Percentiles rank a stretch among this genome's conserved stretches.
These are phyloP conservation scores for Aplidium turbinatum DNA, from an alignment of 23 tunicate genomes.

Conservation along the genomic window DNA sequence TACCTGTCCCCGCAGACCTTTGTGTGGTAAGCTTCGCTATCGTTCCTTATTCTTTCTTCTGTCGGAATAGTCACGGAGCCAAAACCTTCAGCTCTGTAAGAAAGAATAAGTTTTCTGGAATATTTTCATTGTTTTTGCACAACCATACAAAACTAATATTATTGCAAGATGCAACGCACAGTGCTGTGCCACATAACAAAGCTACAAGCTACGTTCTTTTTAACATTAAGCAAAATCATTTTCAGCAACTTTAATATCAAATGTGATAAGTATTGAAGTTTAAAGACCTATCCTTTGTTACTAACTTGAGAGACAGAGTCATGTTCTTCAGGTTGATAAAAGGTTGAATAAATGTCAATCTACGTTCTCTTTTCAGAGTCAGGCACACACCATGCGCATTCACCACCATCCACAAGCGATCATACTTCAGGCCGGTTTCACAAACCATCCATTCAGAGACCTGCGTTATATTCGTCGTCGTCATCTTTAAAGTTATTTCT, in stretches of 20 bases:
- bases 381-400: conserved; percentile 52
- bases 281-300: background rate
- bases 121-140: background rate
- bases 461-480: conserved; percentile 7
- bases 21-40: conserved; percentile 1
- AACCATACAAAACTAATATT: no score
- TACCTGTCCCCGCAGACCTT: conserved; percentile 79
- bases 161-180: no score
- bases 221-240: no score
- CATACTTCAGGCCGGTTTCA: conserved; percentile 64
- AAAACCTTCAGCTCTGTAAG: conserved; percentile 32
- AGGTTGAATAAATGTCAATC: conserved; percentile 49
- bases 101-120: background rate
- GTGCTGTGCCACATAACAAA: no score
- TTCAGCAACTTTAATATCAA: no score
- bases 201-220: no score
- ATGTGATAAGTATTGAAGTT: no score
- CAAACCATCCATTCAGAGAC: conserved; percentile 49
- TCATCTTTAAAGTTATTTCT: no score
- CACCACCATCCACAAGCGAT: conserved; percentile 75
- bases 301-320: conserved; percentile 27
- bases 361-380: conserved; percentile 49
- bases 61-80: conserved; percentile 24
- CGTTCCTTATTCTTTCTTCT: background rate
- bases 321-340: conserved; percentile 13